Base-by-base conservation (phyloP, 64 coral and sea anemone species). In the Montipora efflorescens region DNA sequence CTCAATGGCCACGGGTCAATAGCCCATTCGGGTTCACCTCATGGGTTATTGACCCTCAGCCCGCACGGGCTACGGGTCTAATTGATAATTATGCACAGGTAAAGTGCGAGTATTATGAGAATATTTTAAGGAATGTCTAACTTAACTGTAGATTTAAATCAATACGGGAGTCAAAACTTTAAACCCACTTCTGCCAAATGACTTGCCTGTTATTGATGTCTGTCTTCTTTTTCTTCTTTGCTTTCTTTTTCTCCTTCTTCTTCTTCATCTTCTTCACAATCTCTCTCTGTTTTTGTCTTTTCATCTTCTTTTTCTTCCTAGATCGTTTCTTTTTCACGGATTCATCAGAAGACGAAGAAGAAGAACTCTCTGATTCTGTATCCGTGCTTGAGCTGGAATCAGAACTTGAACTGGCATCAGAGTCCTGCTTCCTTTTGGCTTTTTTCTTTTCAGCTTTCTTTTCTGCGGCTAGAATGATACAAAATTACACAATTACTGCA, bases 321-420 rank as follows among this genome's bases (percentile, higher is more conserved):
- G 89, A 67, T 61, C 78, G 91, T 66, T 96, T 90, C 49, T 57
- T 88, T 62, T 87, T 93, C 15, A 59, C 53, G 5, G 91, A 78
- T 48, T 88, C 85, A 88, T 95, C 94, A 36, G 89, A 95, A 9
- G 94, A 92, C 4, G 89, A 95, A 5, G 94, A 92, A 10, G 89
- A 95, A 16, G 89, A 72, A 72, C 88, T 87, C 4, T 75, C 89
- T 72, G 89, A 90, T 74, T 90, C 69, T 46, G 55, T 43, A 45
- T 75, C 87, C 43, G 87, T 77, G 15, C 70, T 48, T 44, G 74
- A 89, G 3, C 74, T 82, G 36, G 94, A 92, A 15, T 81, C 76
- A 75, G 94, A 81, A 23, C 23, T 51, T 23, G 93, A 77, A 7
- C 66, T 67, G 16, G 80, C 55, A 22, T 52, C 87, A 10, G 92